Base-by-base conservation (phyloP, 2,113 vertebrate genomes). In the Phodopus roborovskii region DNA sequence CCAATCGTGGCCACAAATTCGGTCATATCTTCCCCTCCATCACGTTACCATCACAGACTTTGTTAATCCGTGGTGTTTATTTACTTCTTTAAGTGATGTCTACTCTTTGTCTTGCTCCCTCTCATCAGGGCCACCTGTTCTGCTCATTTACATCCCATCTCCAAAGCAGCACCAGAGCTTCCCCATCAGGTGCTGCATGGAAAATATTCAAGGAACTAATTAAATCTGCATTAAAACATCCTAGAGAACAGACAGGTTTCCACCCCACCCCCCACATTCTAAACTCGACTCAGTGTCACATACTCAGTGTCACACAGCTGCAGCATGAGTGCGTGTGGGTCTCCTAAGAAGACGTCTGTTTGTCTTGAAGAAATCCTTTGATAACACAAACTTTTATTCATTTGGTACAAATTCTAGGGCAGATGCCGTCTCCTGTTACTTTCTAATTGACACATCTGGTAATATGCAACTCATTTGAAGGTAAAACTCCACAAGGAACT, bases 41-140 rank as follows among this genome's bases (percentile, higher is more conserved):
- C 11, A 7, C 0, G 4, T n/a, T 0, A 28, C 28, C 39, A 12
- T 6, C n/a, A 28, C 0, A 19, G 64, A 77, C 11, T 19, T 22
- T 68, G 28, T 17, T 2, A n/a, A 30, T 10, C 12, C 4, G 30
- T 19, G 33, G 9, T 11, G 15, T 73, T 73, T 68, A 3, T 91
- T 64, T 66, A 50, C 9, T 56, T 42, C 36, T 39, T 86, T 19
- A 6, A 15, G 30, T 10, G 7, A 33, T 26, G 1, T 22, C 62
- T 45, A 19, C 24, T 58, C 68, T 77, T 71, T 53, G 42, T 42
- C 42, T 92, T 48, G 4, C 10, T 68, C 0, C 15, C n/a, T 64
- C 12, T 39, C 19, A 1, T 5, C 39, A 8, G 36, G 22, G 11
- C 30, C 8, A 36, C 66, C 39, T 60, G 17, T 68, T 62, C 64